phyloP scores from a whole-genome alignment of 2,113 vertebrate genomes.

The Platycercus adscitus region DNA sequence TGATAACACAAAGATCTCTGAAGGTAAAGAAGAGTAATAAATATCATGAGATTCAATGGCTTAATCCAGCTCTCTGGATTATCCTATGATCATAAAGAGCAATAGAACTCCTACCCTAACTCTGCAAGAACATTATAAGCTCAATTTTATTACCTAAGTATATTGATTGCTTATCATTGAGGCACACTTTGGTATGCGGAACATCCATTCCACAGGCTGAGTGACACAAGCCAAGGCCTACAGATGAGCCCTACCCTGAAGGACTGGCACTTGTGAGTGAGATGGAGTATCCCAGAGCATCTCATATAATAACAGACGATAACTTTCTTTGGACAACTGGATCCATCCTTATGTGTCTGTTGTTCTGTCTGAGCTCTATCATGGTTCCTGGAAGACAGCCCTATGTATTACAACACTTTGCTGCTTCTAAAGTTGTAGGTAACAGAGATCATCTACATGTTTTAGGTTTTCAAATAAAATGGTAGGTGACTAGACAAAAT shows the following conservation, averaged over 20 bases:
- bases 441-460: background rate
- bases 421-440: background rate
- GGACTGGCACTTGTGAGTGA: background rate
- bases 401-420: background rate
- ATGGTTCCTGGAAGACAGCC: background rate
- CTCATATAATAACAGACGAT: background rate
- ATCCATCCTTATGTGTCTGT: background rate
- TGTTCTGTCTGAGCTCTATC: background rate
- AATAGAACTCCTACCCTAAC: background rate
- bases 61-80: background rate
- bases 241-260: background rate
- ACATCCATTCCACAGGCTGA: background rate
- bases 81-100: background rate
- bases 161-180: background rate
- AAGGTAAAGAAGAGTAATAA: background rate
- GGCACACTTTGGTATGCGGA: background rate
- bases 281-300: background rate
- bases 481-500: background rate
- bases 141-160: background rate
- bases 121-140: background rate
- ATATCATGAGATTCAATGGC: background rate
- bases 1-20: background rate
- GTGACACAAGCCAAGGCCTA: background rate
- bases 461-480: background rate
- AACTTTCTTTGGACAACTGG: background rate